Evolutionary conservation across 2,888 invertebrate genomes (phyloP).

Genomic region (Mesorhabditis sp.): DNA sequence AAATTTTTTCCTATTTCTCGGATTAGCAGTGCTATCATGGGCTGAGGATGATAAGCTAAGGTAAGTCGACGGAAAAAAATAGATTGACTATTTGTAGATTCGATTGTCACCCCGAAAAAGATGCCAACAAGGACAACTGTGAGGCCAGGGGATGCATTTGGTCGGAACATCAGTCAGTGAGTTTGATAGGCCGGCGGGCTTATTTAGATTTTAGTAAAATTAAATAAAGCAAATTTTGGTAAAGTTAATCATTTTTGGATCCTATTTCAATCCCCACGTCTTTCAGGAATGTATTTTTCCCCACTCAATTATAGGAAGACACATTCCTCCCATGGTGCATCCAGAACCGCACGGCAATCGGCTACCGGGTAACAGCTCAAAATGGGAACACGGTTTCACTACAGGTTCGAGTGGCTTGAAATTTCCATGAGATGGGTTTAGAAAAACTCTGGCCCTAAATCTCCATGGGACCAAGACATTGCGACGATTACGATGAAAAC

Average conservation of each 20-base stretch:
- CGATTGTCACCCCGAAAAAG: slow-evolving; percentile 47
- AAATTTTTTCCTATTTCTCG: too few relatives aligned
- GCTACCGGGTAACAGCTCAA: neutral
- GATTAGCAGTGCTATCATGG: too few relatives aligned
- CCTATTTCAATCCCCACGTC: too few relatives aligned
- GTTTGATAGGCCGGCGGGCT: too few relatives aligned
- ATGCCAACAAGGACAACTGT: slow-evolving; percentile 30
- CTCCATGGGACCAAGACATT: slow-evolving; percentile 43
- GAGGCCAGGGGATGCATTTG: slow-evolving; percentile 44
- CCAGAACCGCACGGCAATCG: neutral
- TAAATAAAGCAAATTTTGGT: slow-evolving; percentile 10
- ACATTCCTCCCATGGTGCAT: neutral
- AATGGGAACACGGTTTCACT: neutral
- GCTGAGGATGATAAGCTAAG: too few relatives aligned
- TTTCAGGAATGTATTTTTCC: too few relatives aligned
- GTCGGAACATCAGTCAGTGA: slow-evolving; percentile 14
- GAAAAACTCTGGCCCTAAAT: slow-evolving; percentile 30
- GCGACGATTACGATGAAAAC: slow-evolving; percentile 24
- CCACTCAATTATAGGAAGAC: neutral
- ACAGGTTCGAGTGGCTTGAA: neutral
- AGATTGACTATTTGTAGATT: slow-evolving; percentile 14
- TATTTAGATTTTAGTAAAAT: too few relatives aligned
- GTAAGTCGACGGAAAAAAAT: too few relatives aligned
- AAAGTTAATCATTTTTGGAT: neutral
- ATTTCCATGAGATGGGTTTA: neutral